These are phyloP conservation scores for Furnarius figulus DNA, from an alignment of 2,113 vertebrate species.

Conservation along the genomic window DNA sequence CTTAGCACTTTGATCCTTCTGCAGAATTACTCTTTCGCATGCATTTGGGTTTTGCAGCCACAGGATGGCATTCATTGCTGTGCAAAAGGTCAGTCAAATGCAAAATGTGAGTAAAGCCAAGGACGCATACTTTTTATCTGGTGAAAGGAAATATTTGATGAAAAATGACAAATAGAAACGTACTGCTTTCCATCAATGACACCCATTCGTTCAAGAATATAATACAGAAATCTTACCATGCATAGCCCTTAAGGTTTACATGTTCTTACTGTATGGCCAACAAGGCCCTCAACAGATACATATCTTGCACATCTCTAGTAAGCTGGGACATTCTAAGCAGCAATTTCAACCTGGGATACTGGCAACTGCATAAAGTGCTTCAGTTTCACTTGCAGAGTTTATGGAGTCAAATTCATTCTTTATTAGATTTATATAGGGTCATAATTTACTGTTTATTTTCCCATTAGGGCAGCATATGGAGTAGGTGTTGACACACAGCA, in stretches of 20 bases:
- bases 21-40: neutral
- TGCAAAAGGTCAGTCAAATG: constrained; percentile 13
- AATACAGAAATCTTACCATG: neutral
- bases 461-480: neutral
- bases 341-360: neutral
- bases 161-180: neutral
- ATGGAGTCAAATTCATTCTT: neutral
- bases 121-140: neutral
- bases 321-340: neutral
- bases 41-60: constrained; percentile 38
- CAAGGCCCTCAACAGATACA: neutral
- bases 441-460: constrained; percentile 42
- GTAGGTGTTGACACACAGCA: neutral
- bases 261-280: neutral
- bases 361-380: neutral
- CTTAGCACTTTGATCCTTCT: neutral
- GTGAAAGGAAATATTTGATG: neutral
- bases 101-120: neutral
- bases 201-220: neutral
- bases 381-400: neutral
- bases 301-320: neutral
- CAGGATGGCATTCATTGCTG: constrained; percentile 55
- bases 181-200: neutral
- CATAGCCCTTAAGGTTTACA: neutral
- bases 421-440: neutral